Base-by-base conservation (phyloP, 1,140 invertebrate genomes). In the Ostrea denselamellosa region DNA sequence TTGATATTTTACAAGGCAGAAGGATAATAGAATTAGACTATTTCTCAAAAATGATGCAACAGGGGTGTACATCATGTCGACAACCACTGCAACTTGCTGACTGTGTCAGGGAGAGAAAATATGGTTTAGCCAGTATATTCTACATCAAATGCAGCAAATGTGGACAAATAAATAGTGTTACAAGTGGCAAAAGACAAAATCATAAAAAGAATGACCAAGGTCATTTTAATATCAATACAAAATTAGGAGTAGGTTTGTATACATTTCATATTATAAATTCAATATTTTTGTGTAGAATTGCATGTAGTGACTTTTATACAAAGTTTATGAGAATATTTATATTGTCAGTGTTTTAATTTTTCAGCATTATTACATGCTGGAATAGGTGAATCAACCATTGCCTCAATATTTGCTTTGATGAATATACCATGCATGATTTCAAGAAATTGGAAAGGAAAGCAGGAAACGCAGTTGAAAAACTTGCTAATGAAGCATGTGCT, bases 61-160 rank as follows among this genome's bases (percentile, higher is more conserved):
- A 25, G 65, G 22, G 65, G 65, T 68, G 65, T 68, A 28, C 25
- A 25, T 22, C 65, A 25, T 68, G 65, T 9, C 7, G 8, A 28
- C n/a, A 68, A 68, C 65, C 65, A 68, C 5, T 68, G 65, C 65
- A 68, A 28, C n/a, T 68, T 25, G 65, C 65, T 68, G 25, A 8
- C 25, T 68, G 62, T 65, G 62, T 65, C 17, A 65, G 62, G 8
- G 62, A 65, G 12, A 65, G 62, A 65, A 65, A 65, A 65, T 65
- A 65, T 65, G 62, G 62, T 8, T 22, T 65, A 65, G 62, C 62
- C 8, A 65, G 62, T 65, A 19, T 65, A 19, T 65, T 65, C 62
- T 65, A 65, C 62, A 65, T 65, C 62, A 65, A n/a, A 7, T 65
- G 62, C 62, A 34, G 77, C 28, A 82, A 34, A 82, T 82, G 77